These are phyloP conservation scores for Hapalemur alaotrensis DNA, from an alignment of 2,797 vertebrate species.

Conservation along the genomic window DNA sequence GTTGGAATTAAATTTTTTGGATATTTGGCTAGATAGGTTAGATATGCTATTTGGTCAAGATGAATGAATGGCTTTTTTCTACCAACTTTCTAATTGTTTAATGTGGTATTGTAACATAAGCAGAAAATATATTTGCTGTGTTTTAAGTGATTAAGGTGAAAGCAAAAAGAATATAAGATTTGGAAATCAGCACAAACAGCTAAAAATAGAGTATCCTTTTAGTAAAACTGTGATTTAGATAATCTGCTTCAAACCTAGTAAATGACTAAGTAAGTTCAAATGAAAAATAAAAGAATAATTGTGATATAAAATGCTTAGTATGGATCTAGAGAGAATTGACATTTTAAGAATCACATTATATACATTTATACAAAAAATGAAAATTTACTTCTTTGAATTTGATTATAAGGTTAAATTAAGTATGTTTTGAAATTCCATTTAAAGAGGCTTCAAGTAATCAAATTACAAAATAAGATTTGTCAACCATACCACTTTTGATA, in stretches of 20 bases:
- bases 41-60: not conserved
- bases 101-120: not conserved
- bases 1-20: not conserved
- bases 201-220: not conserved
- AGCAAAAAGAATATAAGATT: not conserved
- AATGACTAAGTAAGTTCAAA: conserved; percentile 20
- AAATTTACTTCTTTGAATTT: not conserved
- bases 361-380: not conserved
- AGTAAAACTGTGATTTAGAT: conserved; percentile 16
- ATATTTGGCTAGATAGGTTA: not conserved
- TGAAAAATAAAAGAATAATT: not conserved
- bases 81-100: not conserved
- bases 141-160: conserved; percentile 19
- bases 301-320: conserved; percentile 20
- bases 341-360: conserved; percentile 11
- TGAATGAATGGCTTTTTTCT: not conserved
- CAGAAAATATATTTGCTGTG: not conserved
- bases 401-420: conserved; percentile 46
- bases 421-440: conserved; percentile 33
- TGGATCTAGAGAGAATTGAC: not conserved
- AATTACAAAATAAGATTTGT: not conserved
- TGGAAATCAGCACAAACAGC: not conserved
- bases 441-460: not conserved
- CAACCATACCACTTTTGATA: not conserved
- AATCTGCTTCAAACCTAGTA: not conserved